Conservation (phyloP, 2,797 vertebrate genomes). For the Triplophysa yarkandensis region DNA sequence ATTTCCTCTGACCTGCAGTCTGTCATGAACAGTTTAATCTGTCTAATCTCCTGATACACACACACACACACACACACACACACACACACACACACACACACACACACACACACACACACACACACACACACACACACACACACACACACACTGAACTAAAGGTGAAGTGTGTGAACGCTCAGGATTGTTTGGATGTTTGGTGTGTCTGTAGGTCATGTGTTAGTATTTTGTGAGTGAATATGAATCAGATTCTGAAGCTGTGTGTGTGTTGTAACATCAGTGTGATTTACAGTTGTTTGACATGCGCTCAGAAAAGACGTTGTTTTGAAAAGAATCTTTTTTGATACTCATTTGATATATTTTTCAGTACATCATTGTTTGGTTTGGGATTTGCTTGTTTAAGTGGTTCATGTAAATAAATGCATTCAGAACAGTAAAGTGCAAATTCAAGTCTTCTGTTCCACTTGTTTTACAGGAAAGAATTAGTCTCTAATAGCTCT, state of each 20-base stretch:
- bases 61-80: slow-evolving; percentile 2
- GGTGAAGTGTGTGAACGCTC: slow-evolving; percentile 10
- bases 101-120: not conserved
- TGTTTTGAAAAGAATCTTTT: no score
- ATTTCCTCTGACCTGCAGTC: slow-evolving; percentile 13
- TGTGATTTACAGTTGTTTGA: not conserved
- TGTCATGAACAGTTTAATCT: slow-evolving; percentile 36
- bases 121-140: slow-evolving; percentile 5
- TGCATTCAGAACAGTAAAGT: no score
- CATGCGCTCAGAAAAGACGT: not conserved
- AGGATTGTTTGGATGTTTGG: slow-evolving; percentile 9
- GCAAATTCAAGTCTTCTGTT: no score
- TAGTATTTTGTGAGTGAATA: slow-evolving; percentile 25
- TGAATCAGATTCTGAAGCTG: slow-evolving; percentile 33
- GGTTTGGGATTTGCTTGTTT: not conserved
- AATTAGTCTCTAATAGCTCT: no score
- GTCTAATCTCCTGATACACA: slow-evolving; percentile 30
- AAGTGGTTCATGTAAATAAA: not conserved
- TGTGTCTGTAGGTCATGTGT: not conserved
- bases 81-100: not conserved
- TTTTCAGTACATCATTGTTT: not conserved
- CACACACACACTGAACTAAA: not conserved
- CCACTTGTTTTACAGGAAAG: no score
- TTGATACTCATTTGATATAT: no score
- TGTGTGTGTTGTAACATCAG: not conserved